Percentiles rank a stretch among this genome's conserved stretches.
Evolutionary conservation across 2,113 vertebrate genomes (phyloP).

Genomic region (Dunckerocampus dactyliophorus): DNA sequence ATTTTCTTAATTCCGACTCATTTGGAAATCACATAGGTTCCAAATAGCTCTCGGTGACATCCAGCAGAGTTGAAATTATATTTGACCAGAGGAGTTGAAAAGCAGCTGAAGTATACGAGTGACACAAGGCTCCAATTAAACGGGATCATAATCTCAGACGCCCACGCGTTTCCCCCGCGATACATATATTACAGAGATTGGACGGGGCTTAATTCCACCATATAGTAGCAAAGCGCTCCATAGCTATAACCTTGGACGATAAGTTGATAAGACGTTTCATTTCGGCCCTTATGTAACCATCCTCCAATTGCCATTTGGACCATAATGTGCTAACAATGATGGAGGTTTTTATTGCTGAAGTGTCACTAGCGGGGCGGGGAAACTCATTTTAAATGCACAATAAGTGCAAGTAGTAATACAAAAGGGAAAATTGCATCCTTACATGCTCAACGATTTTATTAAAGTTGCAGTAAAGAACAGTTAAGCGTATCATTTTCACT

Average conservation of each 20-base stretch:
- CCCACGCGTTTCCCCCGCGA: slow-evolving; percentile 25
- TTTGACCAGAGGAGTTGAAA: slow-evolving; percentile 50
- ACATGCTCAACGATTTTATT: too few relatives aligned
- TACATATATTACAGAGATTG: slow-evolving; percentile 61
- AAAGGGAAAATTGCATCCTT: too few relatives aligned
- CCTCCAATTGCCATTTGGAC: slow-evolving; percentile 11
- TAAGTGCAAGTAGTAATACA: not conserved
- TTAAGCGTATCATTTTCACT: too few relatives aligned
- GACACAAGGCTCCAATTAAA: slow-evolving; percentile 57
- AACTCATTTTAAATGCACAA: not conserved
- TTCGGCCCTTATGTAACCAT: slow-evolving; percentile 15
- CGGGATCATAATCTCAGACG: slow-evolving; percentile 48
- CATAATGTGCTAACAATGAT: slow-evolving; percentile 13
- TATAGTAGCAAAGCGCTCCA: slow-evolving; percentile 34
- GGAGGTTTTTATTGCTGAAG: slow-evolving; percentile 25
- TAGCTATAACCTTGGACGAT: slow-evolving; percentile 42
- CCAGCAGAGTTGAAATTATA: slow-evolving; percentile 46
- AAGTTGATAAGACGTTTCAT: slow-evolving; percentile 20
- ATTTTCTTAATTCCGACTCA: slow-evolving; percentile 52
- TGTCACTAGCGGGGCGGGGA: not conserved
- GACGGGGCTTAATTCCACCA: slow-evolving; percentile 24
- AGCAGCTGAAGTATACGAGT: slow-evolving; percentile 33
- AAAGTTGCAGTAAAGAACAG: too few relatives aligned
- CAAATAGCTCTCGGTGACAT: slow-evolving; percentile 27
- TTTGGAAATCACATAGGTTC: slow-evolving; percentile 40